A percentile compares a stretch with the other conserved stretches of the same genome.
These are phyloP conservation scores for Sarcophaga subvicina DNA, from an alignment of 2,888 invertebrate species.

Conservation along the genomic window DNA sequence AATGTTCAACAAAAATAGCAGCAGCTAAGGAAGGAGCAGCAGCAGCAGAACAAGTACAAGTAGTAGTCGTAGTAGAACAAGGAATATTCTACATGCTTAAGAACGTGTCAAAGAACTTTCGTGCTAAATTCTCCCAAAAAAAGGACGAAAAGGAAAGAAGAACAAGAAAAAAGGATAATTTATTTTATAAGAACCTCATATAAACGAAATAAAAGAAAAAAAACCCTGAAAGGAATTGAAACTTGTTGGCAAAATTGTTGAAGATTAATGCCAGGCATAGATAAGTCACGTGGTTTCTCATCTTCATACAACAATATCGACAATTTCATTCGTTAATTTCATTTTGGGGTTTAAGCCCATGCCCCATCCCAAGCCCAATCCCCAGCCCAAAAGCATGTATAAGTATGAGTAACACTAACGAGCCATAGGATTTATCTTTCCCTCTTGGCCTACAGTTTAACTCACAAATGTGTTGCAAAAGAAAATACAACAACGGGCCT, in stretches of 20 bases:
- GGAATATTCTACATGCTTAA: conserved; percentile 48
- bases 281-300: conserved; percentile 71
- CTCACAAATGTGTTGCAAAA: conserved; percentile 6
- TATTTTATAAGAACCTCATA: too few relatives aligned
- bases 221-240: not conserved
- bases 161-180: not conserved
- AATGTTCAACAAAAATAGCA: conserved; percentile 41
- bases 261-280: conserved; percentile 67
- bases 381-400: too few relatives aligned
- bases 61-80: not conserved
- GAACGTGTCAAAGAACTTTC: conserved; percentile 72
- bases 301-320: conserved; percentile 50
- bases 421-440: not conserved
- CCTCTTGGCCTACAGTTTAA: not conserved
- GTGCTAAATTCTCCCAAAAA: conserved; percentile 11
- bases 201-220: too few relatives aligned
- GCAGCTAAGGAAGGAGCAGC: not conserved
- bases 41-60: not conserved
- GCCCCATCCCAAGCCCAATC: too few relatives aligned
- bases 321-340: conserved; percentile 64
- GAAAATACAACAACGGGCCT: not conserved
- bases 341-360: conserved; percentile 41
- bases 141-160: not conserved
- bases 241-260: conserved; percentile 51
- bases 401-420: not conserved